A percentile compares a stretch with the other conserved stretches of the same genome.
These are phyloP conservation scores for Fragum sueziense DNA, from an alignment of 2,888 invertebrate species.

Conservation along the genomic window DNA sequence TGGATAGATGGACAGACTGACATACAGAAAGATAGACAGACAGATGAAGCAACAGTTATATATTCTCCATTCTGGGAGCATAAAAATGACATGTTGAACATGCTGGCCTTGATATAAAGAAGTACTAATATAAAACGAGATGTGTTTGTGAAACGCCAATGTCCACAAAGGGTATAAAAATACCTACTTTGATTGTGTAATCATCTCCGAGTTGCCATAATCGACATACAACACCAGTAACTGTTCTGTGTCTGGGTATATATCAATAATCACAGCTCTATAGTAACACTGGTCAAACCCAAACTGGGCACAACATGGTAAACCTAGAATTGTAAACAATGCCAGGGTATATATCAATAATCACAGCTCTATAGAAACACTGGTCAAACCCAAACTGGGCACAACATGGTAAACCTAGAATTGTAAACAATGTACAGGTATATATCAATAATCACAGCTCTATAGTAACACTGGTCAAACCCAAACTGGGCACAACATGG, in stretches of 20 bases:
- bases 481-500: conserved; percentile 85
- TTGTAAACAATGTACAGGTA: not conserved
- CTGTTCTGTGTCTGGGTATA: conserved; percentile 81
- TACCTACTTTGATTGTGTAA: conserved; percentile 78
- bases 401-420: conserved; percentile 64
- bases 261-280: conserved; percentile 85
- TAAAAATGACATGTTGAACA: too few relatives aligned
- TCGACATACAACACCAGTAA: conserved; percentile 86
- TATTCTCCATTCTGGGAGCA: too few relatives aligned
- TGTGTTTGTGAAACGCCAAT: too few relatives aligned
- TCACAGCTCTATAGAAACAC: too few relatives aligned
- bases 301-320: conserved; percentile 84
- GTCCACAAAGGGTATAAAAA: too few relatives aligned
- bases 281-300: conserved; percentile 88
- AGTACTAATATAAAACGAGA: too few relatives aligned
- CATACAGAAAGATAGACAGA: too few relatives aligned
- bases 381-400: too few relatives aligned
- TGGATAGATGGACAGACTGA: too few relatives aligned
- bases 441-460: conserved; percentile 85
- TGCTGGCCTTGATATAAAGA: too few relatives aligned
- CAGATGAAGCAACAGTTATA: too few relatives aligned
- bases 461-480: conserved; percentile 87
- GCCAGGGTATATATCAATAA: too few relatives aligned
- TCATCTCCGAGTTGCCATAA: conserved; percentile 84
- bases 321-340: conserved; percentile 53